These are phyloP conservation scores for Apis cerana DNA, from an alignment of 1,140 invertebrate species.

Conservation along the genomic window DNA sequence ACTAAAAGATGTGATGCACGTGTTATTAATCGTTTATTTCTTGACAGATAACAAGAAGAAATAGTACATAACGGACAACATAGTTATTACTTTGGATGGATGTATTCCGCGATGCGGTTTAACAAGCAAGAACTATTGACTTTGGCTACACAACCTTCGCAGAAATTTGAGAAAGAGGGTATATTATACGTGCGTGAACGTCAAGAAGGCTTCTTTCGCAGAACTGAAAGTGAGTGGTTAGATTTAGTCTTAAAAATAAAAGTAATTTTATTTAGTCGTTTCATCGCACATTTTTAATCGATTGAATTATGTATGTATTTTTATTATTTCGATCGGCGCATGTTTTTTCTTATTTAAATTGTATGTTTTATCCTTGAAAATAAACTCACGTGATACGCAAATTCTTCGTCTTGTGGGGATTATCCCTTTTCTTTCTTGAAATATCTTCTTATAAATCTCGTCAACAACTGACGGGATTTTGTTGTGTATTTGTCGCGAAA, in stretches of 20 bases:
- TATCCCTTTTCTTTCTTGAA: too few relatives aligned
- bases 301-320: conserved; percentile 40
- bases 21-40: conserved; percentile 10
- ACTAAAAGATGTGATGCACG: too few relatives aligned
- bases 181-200: conserved; percentile 92
- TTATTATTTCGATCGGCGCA: conserved; percentile 36
- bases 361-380: conserved; percentile 49
- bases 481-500: too few relatives aligned
- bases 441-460: too few relatives aligned
- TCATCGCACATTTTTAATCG: background rate
- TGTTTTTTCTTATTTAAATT: conserved; percentile 47
- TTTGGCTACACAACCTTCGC: conserved; percentile 91
- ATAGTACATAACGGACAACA: background rate
- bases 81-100: conserved; percentile 12
- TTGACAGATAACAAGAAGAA: conserved; percentile 27
- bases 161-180: conserved; percentile 96
- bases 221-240: conserved; percentile 90
- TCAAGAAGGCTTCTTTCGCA: conserved; percentile 95
- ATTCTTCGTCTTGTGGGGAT: conserved; percentile 30
- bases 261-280: conserved; percentile 11
- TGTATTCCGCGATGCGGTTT: conserved; percentile 89
- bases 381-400: conserved; percentile 44
- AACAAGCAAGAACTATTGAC: conserved; percentile 94
- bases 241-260: conserved; percentile 23
- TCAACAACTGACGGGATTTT: too few relatives aligned